phyloP scores from a whole-genome alignment of 2,113 vertebrate species.

The Symphodus melops region DNA sequence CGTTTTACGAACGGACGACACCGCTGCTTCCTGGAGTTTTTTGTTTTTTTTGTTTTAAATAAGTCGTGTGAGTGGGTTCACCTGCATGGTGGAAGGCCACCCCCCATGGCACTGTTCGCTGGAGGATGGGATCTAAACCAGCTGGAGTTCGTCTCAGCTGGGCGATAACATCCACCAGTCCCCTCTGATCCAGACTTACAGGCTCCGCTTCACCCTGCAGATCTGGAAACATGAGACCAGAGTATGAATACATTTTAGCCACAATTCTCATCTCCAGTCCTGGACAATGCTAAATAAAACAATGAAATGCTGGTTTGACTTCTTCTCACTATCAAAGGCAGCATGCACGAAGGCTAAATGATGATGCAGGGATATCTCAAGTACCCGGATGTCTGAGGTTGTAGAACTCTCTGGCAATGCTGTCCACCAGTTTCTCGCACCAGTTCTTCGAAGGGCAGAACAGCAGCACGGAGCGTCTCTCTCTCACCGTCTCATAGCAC shows the following conservation, averaged over 20 bases:
- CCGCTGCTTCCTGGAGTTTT: background rate
- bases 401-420: constrained; percentile 92
- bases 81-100: constrained; percentile 98
- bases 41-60: constrained; percentile 1
- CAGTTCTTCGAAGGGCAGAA: constrained; percentile 98
- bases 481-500: constrained; percentile 92
- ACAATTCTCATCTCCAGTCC: no score
- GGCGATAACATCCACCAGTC: constrained; percentile 86
- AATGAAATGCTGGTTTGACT: background rate
- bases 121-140: constrained; percentile 90
- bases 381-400: constrained; percentile 79
- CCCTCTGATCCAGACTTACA: constrained; percentile 83
- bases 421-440: constrained; percentile 96
- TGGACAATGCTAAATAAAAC: no score
- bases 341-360: background rate
- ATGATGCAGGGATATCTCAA: constrained; percentile 11
- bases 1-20: background rate
- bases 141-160: constrained; percentile 90
- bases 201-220: constrained; percentile 61
- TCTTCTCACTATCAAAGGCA: background rate
- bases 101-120: constrained; percentile 91
- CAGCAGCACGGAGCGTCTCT: constrained; percentile 90
- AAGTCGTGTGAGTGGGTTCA: constrained; percentile 64
- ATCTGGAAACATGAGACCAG: constrained; percentile 51
- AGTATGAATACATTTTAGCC: background rate